Percentiles rank a stretch among this genome's conserved stretches.
These are phyloP conservation scores for Phania funesta DNA, from an alignment of 2,888 invertebrate genomes.

Conservation along the genomic window DNA sequence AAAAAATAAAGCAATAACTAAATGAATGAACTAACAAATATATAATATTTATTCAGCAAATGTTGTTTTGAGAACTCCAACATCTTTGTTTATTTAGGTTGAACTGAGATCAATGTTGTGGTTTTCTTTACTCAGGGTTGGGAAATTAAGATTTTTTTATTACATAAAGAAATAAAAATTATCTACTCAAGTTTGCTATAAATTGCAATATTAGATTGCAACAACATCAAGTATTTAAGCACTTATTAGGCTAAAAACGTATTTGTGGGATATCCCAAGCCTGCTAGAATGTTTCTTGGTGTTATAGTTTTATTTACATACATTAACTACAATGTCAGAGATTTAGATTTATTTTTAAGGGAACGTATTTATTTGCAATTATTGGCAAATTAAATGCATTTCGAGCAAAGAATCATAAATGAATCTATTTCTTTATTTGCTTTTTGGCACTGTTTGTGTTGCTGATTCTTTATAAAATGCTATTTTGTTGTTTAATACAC, in stretches of 20 bases:
- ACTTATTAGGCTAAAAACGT: too few species aligned
- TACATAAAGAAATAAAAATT: too few species aligned
- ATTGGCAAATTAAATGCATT: constrained; percentile 59
- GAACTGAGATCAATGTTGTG: constrained; percentile 8
- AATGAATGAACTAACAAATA: constrained; percentile 7
- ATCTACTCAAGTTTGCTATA: too few species aligned
- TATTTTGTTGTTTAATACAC: background rate
- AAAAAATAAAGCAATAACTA: constrained; percentile 1
- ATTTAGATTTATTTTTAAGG: constrained; percentile 3
- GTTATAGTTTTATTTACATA: constrained; percentile 31
- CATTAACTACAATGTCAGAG: constrained; percentile 27
- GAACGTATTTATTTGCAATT: constrained; percentile 42
- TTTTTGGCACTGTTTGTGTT: constrained; percentile 10
- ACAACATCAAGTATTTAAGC: too few species aligned
- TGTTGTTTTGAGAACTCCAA: constrained; percentile 45
- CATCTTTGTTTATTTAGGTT: constrained; percentile 53
- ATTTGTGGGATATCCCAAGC: constrained; percentile 1
- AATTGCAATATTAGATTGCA: too few species aligned
- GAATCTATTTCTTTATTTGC: constrained; percentile 27
- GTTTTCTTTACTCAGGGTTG: background rate
- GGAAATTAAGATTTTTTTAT: background rate
- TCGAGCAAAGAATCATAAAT: constrained; percentile 40
- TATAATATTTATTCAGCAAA: constrained; percentile 49
- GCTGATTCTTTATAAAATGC: background rate
- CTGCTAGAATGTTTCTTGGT: background rate